Conservation (phyloP, 2,113 vertebrate species). For the Scomber scombrus region DNA sequence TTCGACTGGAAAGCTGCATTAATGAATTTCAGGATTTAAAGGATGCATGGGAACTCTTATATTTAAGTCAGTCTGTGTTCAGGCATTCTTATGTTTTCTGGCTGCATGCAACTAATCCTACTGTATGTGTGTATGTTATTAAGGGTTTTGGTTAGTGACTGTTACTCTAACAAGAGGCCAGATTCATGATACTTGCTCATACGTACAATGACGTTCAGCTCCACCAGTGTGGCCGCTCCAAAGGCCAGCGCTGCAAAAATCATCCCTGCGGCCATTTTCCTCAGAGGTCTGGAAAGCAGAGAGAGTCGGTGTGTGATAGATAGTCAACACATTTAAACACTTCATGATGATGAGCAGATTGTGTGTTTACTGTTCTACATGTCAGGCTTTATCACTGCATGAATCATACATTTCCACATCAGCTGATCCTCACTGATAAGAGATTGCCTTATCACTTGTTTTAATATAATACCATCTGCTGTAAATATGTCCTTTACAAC, state of each 20-base stretch:
- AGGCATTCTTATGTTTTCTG: neutral
- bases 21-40: neutral
- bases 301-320: neutral
- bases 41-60: neutral
- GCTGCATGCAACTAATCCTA: neutral
- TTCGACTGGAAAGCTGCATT: neutral
- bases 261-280: conserved; percentile 95
- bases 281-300: conserved; percentile 87
- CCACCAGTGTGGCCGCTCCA: conserved; percentile 89
- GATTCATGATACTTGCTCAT: neutral
- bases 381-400: conserved; percentile 13
- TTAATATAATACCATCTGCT: neutral
- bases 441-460: neutral
- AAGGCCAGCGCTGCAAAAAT: conserved; percentile 93
- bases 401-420: conserved; percentile 25
- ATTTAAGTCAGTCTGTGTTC: neutral
- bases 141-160: neutral
- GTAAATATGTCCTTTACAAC: conserved; percentile 7
- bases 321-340: conserved; percentile 2
- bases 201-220: conserved; percentile 92
- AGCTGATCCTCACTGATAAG: conserved; percentile 7
- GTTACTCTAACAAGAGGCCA: neutral
- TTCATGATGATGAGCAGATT: neutral
- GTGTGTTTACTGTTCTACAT: neutral
- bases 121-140: neutral